phyloP scores from a whole-genome alignment of 2,888 invertebrate species.

The Baronia brevicornis region DNA sequence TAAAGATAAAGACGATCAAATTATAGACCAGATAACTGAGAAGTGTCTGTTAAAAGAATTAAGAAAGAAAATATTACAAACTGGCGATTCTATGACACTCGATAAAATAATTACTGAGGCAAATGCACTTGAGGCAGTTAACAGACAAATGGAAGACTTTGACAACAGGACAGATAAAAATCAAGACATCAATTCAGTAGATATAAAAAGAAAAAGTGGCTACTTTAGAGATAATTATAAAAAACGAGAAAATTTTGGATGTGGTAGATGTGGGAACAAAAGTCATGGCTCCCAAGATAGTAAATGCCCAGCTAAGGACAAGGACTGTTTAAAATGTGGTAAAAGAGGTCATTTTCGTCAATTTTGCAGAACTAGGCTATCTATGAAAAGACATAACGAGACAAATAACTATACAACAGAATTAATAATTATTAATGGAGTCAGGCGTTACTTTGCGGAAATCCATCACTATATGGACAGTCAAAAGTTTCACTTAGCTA shows the following conservation, averaged over 20 bases:
- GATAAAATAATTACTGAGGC: conserved; percentile 17
- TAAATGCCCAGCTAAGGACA: conserved; percentile 17
- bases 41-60: conserved; percentile 18
- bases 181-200: background rate
- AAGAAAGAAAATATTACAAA: conserved; percentile 18
- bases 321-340: conserved; percentile 17
- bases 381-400: conserved; percentile 1
- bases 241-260: background rate
- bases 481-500: no score
- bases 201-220: background rate
- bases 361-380: conserved; percentile 9
- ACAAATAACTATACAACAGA: background rate
- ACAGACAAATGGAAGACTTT: conserved; percentile 16
- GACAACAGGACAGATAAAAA: conserved; percentile 8
- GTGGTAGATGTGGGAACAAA: conserved; percentile 12
- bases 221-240: background rate
- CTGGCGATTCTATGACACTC: conserved; percentile 17
- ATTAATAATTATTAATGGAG: no score
- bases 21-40: conserved; percentile 23
- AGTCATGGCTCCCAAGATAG: conserved; percentile 4
- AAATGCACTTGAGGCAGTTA: conserved; percentile 20
- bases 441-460: no score
- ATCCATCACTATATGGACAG: no score
- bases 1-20: conserved; percentile 14
- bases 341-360: conserved; percentile 13